Percentiles rank a stretch among this genome's conserved stretches.
phyloP scores from a whole-genome alignment of 2,888 invertebrate species.

The Troilus luridus region DNA sequence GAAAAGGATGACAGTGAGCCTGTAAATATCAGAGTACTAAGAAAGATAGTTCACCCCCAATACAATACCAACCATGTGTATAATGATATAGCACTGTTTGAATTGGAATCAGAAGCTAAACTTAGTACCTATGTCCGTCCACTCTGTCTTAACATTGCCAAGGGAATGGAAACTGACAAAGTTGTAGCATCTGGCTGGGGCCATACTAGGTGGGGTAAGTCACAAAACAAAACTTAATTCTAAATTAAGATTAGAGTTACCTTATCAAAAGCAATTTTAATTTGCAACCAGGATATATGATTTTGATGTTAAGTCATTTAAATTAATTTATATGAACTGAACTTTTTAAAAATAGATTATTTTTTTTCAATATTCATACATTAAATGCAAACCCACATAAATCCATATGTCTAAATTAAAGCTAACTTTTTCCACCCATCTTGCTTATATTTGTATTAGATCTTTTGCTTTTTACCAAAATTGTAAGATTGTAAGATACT shows the following conservation, averaged over 20 bases:
- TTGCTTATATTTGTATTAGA: too few species aligned
- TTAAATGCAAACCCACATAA: too few species aligned
- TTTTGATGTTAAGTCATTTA: too few species aligned
- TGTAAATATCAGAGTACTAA: constrained; percentile 40
- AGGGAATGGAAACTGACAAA: background rate
- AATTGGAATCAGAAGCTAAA: constrained; percentile 56
- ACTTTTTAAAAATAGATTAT: too few species aligned
- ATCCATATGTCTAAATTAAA: too few species aligned
- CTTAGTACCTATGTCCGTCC: constrained; percentile 60
- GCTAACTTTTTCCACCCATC: too few species aligned
- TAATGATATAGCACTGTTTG: constrained; percentile 62
- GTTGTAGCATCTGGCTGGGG: constrained; percentile 56
- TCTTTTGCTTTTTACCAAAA: too few species aligned
- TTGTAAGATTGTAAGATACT: too few species aligned
- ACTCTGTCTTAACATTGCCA: constrained; percentile 59
- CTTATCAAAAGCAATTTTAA: too few species aligned
- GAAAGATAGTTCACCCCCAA: constrained; percentile 57
- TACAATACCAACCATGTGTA: constrained; percentile 51
- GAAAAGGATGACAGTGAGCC: constrained; percentile 57
- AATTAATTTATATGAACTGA: too few species aligned
- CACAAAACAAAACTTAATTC: background rate
- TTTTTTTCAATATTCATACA: too few species aligned
- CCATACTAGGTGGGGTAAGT: constrained; percentile 52
- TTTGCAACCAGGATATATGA: too few species aligned
- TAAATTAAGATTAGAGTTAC: background rate